These are phyloP conservation scores for Phyllostomus discolor DNA, from an alignment of 2,113 vertebrate species.

Conservation along the genomic window DNA sequence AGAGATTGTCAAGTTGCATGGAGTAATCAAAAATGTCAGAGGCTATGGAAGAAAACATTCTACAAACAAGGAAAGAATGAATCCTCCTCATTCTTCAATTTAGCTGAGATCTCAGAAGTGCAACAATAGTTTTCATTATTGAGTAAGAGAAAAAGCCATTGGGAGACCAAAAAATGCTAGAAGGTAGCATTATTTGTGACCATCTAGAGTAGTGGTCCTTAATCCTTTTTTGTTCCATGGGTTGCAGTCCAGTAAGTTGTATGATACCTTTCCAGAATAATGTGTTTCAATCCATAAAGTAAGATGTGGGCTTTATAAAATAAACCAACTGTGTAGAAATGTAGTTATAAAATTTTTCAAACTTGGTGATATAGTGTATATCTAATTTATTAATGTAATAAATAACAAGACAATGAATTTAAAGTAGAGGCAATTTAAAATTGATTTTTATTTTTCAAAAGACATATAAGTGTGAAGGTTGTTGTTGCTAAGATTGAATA, in stretches of 20 bases:
- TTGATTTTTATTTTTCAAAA: background rate
- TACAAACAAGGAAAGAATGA: background rate
- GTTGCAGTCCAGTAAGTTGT: background rate
- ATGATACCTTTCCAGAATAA: background rate
- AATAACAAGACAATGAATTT: background rate
- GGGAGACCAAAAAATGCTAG: background rate
- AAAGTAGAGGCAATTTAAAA: background rate
- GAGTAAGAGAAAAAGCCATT: background rate
- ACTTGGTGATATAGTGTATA: background rate
- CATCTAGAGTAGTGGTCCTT: background rate
- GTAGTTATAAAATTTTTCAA: background rate
- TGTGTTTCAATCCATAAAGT: background rate
- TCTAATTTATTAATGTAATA: background rate
- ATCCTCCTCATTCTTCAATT: background rate
- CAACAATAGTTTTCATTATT: background rate
- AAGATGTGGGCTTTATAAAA: background rate
- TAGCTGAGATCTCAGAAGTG: background rate
- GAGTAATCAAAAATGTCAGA: background rate
- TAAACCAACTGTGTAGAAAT: background rate
- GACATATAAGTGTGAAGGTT: background rate
- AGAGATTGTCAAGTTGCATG: background rate
- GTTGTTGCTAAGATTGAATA: background rate
- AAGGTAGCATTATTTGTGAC: background rate
- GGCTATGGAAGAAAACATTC: background rate
- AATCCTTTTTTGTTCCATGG: background rate